These are phyloP conservation scores for Gila orcuttii DNA, from an alignment of 2,113 vertebrate genomes.

Conservation along the genomic window DNA sequence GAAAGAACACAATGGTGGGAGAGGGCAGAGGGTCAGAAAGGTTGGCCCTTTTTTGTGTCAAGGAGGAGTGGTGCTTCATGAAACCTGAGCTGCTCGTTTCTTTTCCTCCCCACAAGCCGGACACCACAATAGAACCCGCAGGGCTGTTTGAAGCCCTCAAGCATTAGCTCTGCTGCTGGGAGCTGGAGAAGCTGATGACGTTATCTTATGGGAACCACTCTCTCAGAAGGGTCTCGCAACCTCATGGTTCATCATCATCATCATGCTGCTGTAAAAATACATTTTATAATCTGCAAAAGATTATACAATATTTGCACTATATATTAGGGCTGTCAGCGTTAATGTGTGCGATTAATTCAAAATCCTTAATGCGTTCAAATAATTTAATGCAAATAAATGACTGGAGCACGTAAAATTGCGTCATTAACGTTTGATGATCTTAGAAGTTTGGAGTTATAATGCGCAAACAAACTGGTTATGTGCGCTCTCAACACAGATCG, in stretches of 20 bases:
- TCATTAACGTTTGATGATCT: too few species aligned
- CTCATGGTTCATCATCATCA: conserved; percentile 1
- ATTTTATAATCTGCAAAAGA: background rate
- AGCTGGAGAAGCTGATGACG: conserved; percentile 61
- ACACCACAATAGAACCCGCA: conserved; percentile 61
- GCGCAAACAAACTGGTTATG: too few species aligned
- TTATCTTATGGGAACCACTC: conserved; percentile 48
- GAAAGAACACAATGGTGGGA: conserved; percentile 70
- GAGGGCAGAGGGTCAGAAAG: conserved; percentile 62
- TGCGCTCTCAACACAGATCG: too few species aligned
- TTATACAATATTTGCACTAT: background rate
- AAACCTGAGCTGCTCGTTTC: conserved; percentile 71
- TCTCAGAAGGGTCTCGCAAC: conserved; percentile 29
- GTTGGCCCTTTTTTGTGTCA: conserved; percentile 58
- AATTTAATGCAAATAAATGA: too few species aligned
- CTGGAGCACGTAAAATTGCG: too few species aligned
- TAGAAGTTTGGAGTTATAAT: too few species aligned
- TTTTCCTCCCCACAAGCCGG: conserved; percentile 56
- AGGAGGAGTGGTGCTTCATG: conserved; percentile 53
- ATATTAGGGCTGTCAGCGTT: too few species aligned
- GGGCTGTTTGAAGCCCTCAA: conserved; percentile 59
- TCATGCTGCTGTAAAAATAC: background rate
- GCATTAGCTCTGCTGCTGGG: conserved; percentile 42
- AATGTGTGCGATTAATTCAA: too few species aligned
- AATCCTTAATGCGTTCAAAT: too few species aligned